Conservation (phyloP, 2,797 vertebrate species). For the Kryptolebias ocellatus region DNA sequence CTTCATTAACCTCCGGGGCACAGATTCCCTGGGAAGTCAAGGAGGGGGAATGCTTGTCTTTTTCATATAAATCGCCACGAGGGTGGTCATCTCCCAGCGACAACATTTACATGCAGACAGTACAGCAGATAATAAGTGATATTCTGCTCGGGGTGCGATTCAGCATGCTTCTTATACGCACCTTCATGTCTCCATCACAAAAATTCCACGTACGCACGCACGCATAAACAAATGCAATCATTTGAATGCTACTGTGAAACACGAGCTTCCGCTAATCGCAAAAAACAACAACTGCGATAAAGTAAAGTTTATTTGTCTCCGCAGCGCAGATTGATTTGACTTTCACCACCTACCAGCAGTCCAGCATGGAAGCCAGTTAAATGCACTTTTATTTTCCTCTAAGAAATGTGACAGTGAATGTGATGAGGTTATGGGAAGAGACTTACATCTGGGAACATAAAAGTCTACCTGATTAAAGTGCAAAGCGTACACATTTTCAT, state of each 20-base stretch:
- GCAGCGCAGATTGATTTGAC: slow-evolving; percentile 37
- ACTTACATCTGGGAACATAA: background rate
- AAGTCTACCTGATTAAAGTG: background rate
- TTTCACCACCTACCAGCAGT: slow-evolving; percentile 11
- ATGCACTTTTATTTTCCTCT: slow-evolving; percentile 11
- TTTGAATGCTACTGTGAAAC: slow-evolving; percentile 37
- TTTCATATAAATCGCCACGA: slow-evolving; percentile 80
- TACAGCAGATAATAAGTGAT: slow-evolving; percentile 65
- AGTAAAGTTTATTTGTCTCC: slow-evolving; percentile 42
- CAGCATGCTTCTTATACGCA: slow-evolving; percentile 52
- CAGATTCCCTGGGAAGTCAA: slow-evolving; percentile 89
- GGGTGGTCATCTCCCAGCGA: slow-evolving; percentile 72
- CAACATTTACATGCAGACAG: slow-evolving; percentile 71
- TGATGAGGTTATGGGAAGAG: slow-evolving; percentile 6
- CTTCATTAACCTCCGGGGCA: slow-evolving; percentile 93
- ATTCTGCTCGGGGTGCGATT: slow-evolving; percentile 50
- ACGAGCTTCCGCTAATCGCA: slow-evolving; percentile 25
- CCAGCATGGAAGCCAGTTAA: slow-evolving; percentile 14
- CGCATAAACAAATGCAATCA: slow-evolving; percentile 42
- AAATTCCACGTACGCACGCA: slow-evolving; percentile 36
- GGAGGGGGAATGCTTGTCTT: slow-evolving; percentile 76
- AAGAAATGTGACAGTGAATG: background rate
- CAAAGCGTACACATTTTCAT: background rate
- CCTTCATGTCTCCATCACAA: slow-evolving; percentile 51
- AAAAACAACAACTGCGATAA: slow-evolving; percentile 42